phyloP scores from a whole-genome alignment of 2,888 invertebrate species.

The Candidula unifasciata region DNA sequence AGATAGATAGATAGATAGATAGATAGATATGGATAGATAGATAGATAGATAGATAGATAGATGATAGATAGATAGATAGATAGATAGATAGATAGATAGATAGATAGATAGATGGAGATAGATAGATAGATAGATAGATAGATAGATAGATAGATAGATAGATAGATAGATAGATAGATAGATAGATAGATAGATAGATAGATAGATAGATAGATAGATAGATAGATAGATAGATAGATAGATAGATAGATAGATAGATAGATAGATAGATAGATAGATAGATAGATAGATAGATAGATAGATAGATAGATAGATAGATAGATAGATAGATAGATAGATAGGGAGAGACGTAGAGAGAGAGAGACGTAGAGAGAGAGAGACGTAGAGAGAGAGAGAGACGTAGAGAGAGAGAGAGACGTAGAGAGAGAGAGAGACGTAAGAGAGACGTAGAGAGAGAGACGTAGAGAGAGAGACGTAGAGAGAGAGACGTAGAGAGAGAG shows the following conservation, averaged over 20 bases:
- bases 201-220: neutral
- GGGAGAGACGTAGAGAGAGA: too few relatives aligned
- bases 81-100: neutral
- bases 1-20: neutral
- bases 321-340: too few relatives aligned
- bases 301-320: neutral
- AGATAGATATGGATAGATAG: neutral
- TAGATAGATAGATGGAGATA: neutral
- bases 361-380: too few relatives aligned
- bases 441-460: too few relatives aligned
- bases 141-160: neutral
- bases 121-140: neutral
- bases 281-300: conserved; percentile 10
- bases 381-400: too few relatives aligned
- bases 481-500: too few relatives aligned
- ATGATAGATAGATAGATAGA: neutral
- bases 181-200: neutral
- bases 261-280: conserved; percentile 1
- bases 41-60: neutral
- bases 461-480: too few relatives aligned
- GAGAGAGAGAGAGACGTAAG: too few relatives aligned
- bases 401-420: too few relatives aligned
- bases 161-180: neutral
- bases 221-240: neutral
- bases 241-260: neutral